Conservation (phyloP, 2,888 invertebrate species). For the Adela reaumurella region DNA sequence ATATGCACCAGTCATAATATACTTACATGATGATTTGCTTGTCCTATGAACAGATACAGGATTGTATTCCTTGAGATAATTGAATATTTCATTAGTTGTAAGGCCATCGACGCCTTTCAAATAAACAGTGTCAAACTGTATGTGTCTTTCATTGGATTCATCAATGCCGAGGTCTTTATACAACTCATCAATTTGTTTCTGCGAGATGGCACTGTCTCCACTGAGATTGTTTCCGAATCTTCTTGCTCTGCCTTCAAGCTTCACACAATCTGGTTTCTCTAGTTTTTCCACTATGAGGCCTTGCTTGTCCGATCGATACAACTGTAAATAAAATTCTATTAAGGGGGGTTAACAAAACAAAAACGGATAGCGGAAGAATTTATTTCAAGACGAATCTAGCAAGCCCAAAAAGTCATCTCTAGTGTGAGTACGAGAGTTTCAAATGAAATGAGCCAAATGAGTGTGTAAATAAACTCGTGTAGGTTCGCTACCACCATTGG, state of each 20-base stretch:
- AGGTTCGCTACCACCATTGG: too few relatives aligned
- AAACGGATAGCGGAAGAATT: too few relatives aligned
- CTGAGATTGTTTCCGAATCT: conserved; percentile 42
- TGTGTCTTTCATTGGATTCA: conserved; percentile 58
- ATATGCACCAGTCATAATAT: too few relatives aligned
- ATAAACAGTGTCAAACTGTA: conserved; percentile 71
- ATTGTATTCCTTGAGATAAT: conserved; percentile 72
- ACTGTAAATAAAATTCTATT: conserved; percentile 16
- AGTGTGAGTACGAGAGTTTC: too few relatives aligned
- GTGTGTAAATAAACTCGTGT: too few relatives aligned
- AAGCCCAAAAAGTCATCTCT: too few relatives aligned
- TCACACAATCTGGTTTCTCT: conserved; percentile 38
- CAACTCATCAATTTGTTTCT: conserved; percentile 44
- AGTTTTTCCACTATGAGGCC: conserved; percentile 30
- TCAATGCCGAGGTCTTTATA: conserved; percentile 42
- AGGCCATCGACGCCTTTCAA: conserved; percentile 72
- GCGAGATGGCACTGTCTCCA: conserved; percentile 39
- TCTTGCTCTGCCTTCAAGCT: conserved; percentile 41
- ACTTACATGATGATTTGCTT: conserved; percentile 69
- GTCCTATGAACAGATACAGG: conserved; percentile 82
- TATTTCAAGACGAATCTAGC: too few relatives aligned
- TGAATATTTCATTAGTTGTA: conserved; percentile 73
- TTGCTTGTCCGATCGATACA: conserved; percentile 32
- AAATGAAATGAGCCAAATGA: too few relatives aligned
- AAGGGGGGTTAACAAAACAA: too few relatives aligned